Evolutionary conservation across 2,888 invertebrate genomes (phyloP), one percentile per base, ranked within the genome.

Genomic region (Thysanoteuthis rhombus): DNA sequence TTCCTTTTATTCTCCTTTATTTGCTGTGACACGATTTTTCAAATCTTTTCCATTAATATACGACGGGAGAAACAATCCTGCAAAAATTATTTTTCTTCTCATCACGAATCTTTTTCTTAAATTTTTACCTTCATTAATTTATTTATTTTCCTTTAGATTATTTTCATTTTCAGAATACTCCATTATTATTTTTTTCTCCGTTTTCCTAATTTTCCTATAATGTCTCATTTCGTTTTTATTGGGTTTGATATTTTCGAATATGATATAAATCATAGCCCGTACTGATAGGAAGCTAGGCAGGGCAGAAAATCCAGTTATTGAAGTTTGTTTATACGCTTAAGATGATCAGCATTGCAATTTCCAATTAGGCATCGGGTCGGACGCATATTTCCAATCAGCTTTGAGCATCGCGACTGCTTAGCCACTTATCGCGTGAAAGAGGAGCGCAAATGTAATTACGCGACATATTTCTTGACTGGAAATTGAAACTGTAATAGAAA

Each of bases 161-260:
- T 36, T 75, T 75, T 75, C n/a, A 12, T 75, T 75, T 36, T 10
- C n/a, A n/a, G 75, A 75, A 75, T 36, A 12, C 75, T 75, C 75
- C n/a, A 75, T 75, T 75, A 36, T 75, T 75, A 36, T 75, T 36
- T n/a, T 75, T 16, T 75, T 36, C 75, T 75, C 75, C 75, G 75
- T 75, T 75, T 75, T 75, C 75, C 16, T 75, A 75, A 75, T 75
- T 75, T 75, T 36, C 75, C 36, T 75, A 75, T 75, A 75, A 75
- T 75, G 75, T n/a, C 75, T 75, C 75, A 75, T 75, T 75, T 75
- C 75, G 75, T 75, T 75, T 75, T 75, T 75, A 75, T 75, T 75
- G n/a, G 36, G 75, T 75, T 75, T 75, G 75, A 75, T 75, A n/a
- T 75, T 75, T 75, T 36, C 36, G 75, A 75, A 75, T 75, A 75